Percentiles rank a stretch among this genome's conserved stretches.
Conservation (phyloP, 2,888 invertebrate species). For the Azorinus chamasolen region DNA sequence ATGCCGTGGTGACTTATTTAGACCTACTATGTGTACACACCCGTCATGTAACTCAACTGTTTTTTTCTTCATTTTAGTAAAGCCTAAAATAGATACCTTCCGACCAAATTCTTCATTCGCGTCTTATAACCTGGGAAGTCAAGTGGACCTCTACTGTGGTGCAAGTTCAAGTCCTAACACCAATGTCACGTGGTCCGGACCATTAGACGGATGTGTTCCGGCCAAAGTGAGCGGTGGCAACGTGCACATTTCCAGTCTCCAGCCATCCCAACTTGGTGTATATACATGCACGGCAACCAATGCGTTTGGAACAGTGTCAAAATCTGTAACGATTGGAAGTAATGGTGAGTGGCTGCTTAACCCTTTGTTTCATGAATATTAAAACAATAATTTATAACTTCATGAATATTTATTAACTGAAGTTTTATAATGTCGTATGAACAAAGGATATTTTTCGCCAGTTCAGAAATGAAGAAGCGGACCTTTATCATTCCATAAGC, state of each 20-base stretch:
- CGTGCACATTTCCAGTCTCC: conserved; percentile 24
- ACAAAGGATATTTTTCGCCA: no score
- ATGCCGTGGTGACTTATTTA: no score
- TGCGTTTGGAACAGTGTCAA: conserved; percentile 28
- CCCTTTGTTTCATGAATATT: no score
- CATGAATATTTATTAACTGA: no score
- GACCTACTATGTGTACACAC: no score
- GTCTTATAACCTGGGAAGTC: conserved; percentile 11
- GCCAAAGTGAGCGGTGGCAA: neutral
- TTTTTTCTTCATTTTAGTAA: conserved; percentile 23
- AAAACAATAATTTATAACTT: no score
- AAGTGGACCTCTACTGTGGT: conserved; percentile 31
- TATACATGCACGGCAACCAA: conserved; percentile 46
- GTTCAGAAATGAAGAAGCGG: no score
- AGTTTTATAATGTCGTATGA: no score
- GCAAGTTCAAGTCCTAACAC: conserved; percentile 22
- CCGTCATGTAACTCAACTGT: no score
- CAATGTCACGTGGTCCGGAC: conserved; percentile 39
- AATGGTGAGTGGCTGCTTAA: conserved; percentile 39
- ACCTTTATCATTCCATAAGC: no score
- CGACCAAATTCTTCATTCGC: conserved; percentile 20
- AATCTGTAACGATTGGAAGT: conserved; percentile 28
- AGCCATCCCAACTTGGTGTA: conserved; percentile 50
- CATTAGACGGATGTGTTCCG: conserved; percentile 3
- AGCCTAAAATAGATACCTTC: conserved; percentile 33